Evolutionary conservation across 2,113 vertebrate genomes (phyloP).

Genomic region (Pristiophorus japonicus): DNA sequence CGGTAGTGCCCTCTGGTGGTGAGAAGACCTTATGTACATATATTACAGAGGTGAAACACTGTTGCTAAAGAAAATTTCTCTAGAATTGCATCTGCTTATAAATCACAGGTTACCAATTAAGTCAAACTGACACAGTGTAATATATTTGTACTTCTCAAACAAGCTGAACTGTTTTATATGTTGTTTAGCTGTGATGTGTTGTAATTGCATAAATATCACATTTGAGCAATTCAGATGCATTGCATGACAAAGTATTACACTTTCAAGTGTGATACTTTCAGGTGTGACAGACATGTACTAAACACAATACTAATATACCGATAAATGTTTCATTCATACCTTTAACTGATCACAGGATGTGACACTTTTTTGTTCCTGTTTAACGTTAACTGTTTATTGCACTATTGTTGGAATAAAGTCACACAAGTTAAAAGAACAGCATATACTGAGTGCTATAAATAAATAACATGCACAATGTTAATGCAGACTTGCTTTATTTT

Average conservation of each 20-base stretch:
- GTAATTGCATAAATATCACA: neutral
- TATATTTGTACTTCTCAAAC: neutral
- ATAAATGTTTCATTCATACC: neutral
- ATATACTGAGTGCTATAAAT: neutral
- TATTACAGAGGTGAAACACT: neutral
- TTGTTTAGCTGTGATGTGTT: neutral
- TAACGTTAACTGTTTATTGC: neutral
- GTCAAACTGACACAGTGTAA: neutral
- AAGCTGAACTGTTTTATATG: neutral
- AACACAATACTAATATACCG: neutral
- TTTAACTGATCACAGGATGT: neutral
- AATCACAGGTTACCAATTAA: no score
- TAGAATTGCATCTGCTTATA: no score
- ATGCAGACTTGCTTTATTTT: neutral
- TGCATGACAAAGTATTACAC: neutral
- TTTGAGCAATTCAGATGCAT: neutral
- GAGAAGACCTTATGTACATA: no score
- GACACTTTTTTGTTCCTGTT: neutral
- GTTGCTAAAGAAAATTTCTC: neutral
- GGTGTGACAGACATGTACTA: neutral
- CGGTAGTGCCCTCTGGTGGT: no score
- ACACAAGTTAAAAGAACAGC: neutral
- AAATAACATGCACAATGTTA: neutral
- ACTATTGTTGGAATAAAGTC: neutral
- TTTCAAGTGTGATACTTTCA: neutral